Evolutionary conservation across 2,888 invertebrate genomes (phyloP), one percentile per base, ranked within the genome.

Genomic region (Drepana falcataria): DNA sequence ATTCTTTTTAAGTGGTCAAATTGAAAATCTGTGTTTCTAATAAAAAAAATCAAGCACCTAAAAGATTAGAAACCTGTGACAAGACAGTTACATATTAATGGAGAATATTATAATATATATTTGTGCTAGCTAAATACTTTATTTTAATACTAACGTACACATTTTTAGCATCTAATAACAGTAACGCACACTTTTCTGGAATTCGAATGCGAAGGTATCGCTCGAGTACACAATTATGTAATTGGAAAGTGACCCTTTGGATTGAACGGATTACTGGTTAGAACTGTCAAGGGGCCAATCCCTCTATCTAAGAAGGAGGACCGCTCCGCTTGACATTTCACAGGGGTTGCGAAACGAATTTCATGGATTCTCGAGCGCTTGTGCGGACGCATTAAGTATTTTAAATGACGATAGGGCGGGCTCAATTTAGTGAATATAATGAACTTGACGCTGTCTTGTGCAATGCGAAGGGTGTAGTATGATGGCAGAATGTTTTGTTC

Each of bases 201-300:
- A 69, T 77, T 71, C 66, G 63, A 71, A 66, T 66, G 74, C 62
- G 69, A 62, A 69, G 70, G 68, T 69, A 63, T 9, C 69, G 75
- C 77, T 75, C 70, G 74, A 78, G 69, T 75, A 77, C 73, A 77
- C 79, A 81, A 80, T 82, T 81, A 81, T 77, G 72, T 80, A 58
- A 65, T 61, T 63, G 66, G 55, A 63, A 74, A 79, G 69, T 81
- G 83, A 82, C 86, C 87, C 87, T 79, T 75, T 71, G 75, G 77
- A 77, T 80, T 81, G 78, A 80, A 75, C 80, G 84, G 83, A 87
- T 86, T 86, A 83, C 85, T 77, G 80, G 81, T 79, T 81, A 84
- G 81, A 76, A 73, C 80, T 82, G 83, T 81, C 85, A 80, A 77
- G 83, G 78, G 80, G 65, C 68, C 67, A 60, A 65, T 65, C 74